Conservation (phyloP, 1,140 invertebrate species). For the Drosophila carrolli region DNA sequence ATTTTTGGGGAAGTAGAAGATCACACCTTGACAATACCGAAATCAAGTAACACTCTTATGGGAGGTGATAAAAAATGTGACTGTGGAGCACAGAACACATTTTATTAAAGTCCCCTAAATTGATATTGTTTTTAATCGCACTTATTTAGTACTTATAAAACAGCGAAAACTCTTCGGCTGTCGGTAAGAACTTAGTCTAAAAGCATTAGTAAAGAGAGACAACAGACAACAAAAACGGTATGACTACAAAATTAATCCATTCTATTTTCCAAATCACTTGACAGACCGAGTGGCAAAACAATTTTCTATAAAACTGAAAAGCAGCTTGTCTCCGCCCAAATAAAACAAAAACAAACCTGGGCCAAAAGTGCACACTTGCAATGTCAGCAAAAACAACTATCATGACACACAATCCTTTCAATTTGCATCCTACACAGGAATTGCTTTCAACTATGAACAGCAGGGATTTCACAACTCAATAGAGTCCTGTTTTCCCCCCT, state of each 20-base stretch:
- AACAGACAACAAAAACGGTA: no score
- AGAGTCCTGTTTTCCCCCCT: background rate
- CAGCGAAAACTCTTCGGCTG: no score
- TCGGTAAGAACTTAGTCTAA: no score
- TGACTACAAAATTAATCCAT: background rate
- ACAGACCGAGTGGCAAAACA: constrained; percentile 1
- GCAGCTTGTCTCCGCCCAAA: constrained; percentile 4
- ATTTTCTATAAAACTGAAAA: constrained; percentile 1
- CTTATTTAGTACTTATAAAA: no score
- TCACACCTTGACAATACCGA: no score
- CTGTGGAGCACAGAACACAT: no score
- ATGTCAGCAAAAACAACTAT: constrained; percentile 4
- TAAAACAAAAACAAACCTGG: background rate
- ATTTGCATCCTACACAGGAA: constrained; percentile 52
- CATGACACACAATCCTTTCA: background rate
- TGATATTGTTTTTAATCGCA: no score
- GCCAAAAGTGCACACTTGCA: background rate
- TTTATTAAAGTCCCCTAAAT: no score
- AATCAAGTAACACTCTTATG: no score
- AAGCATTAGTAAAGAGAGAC: no score
- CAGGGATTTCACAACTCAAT: background rate
- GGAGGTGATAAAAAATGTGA: no score
- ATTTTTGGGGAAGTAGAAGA: no score
- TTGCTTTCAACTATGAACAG: constrained; percentile 32
- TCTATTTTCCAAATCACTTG: constrained; percentile 12